These are phyloP conservation scores for Apotomis capreana DNA, from an alignment of 2,888 invertebrate genomes.

Conservation along the genomic window DNA sequence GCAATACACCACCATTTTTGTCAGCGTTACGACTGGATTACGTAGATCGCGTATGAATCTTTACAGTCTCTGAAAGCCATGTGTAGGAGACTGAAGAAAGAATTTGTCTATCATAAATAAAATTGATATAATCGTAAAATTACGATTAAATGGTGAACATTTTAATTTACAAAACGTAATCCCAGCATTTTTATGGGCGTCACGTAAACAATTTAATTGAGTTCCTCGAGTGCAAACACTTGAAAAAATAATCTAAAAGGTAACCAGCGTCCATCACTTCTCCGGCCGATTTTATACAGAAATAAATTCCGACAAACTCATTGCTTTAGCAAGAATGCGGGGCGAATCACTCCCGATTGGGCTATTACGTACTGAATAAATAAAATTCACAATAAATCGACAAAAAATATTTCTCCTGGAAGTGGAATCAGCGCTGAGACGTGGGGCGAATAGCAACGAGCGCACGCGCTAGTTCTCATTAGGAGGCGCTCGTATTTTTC, in stretches of 20 bases:
- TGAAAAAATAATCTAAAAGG: slow-evolving; percentile 22
- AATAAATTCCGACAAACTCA: slow-evolving; percentile 33
- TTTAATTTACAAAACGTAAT: slow-evolving; percentile 15
- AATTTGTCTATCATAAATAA: too few relatives aligned
- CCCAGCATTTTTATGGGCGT: slow-evolving; percentile 17
- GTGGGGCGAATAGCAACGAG: slow-evolving; percentile 48
- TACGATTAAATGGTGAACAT: neutral
- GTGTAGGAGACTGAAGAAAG: too few relatives aligned
- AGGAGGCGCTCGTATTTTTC: slow-evolving; percentile 48
- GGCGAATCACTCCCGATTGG: slow-evolving; percentile 38
- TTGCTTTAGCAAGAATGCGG: slow-evolving; percentile 15
- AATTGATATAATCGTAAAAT: too few relatives aligned
- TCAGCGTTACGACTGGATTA: too few relatives aligned
- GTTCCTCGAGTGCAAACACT: slow-evolving; percentile 30
- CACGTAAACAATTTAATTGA: slow-evolving; percentile 34
- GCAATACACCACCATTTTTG: too few relatives aligned
- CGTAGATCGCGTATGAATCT: too few relatives aligned
- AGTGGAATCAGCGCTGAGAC: slow-evolving; percentile 51
- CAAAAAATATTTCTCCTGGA: slow-evolving; percentile 42
- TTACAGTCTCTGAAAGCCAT: too few relatives aligned
- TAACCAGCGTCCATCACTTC: slow-evolving; percentile 14
- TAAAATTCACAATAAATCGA: slow-evolving; percentile 46
- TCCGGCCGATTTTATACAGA: slow-evolving; percentile 12
- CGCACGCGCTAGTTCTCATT: slow-evolving; percentile 45
- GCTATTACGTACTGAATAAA: slow-evolving; percentile 41